Evolutionary conservation across 2,888 invertebrate genomes (phyloP), one percentile per base, ranked within the genome.

Genomic region (Papilio elwesi): DNA sequence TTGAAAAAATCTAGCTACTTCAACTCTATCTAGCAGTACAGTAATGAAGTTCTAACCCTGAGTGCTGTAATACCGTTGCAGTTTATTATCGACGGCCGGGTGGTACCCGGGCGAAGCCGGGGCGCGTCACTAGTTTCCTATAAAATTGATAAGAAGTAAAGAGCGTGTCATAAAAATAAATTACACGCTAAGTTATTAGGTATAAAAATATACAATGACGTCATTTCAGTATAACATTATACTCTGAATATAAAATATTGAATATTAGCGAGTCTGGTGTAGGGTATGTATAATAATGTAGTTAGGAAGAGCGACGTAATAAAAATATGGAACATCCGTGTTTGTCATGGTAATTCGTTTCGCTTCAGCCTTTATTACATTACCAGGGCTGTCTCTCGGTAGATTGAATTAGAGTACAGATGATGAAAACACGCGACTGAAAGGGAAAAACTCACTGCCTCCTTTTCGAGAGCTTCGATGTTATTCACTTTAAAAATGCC

Each of bases 391-490:
- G 76, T 74, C 76, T 78, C 80, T 83, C 81, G 81, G 80, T 9
- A 81, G 81, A 83, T 83, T 82, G 12, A 49, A 65, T 65, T 78
- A 80, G 81, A 78, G 77, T 78, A 81, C 77, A 82, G 83, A 81
- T 82, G 83, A 80, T 82, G 80, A 83, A 86, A 87, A 87, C 88
- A 87, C 85, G 85, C 85, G 85, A 83, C 89, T 87, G 87, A 86
- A 83, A 7, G 43, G 43, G 6, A 43, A 9, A 43, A 43, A 43
- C 43, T 43, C 43, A 7, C 43, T 43, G 9, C 43, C 43, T 43
- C 43, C 43, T 0, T 43, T 43, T 43, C 2, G 8, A 43, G 6
- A 6, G 43, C 0, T 1, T 43, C 9, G 43, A 43, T 7, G 43
- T 43, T 43, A 43, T 7, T 26, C 4, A 26, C 4, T 26, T 43